Evolutionary conservation across 2,113 vertebrate species (phyloP).

Genomic region (Dasyprocta punctata): DNA sequence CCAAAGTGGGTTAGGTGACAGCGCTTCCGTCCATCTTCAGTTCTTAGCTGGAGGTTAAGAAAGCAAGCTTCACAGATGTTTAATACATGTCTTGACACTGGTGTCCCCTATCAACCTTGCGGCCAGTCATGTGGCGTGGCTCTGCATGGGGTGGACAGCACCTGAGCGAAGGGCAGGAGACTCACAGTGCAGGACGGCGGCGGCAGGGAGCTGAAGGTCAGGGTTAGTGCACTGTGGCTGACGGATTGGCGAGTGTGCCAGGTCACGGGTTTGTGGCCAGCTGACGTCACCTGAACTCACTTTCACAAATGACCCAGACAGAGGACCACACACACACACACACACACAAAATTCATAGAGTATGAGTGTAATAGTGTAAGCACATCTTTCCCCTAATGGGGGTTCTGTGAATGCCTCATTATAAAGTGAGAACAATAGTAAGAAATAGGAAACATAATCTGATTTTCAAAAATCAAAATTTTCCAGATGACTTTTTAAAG

Average conservation of each 20-base stretch:
- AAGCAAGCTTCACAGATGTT: not conserved
- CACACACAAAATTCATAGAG: not conserved
- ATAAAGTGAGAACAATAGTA: not conserved
- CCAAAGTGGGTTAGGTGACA: not conserved
- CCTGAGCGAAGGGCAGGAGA: not conserved
- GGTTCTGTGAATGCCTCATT: not conserved
- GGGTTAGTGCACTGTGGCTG: not conserved
- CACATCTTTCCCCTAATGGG: not conserved
- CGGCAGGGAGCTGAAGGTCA: not conserved
- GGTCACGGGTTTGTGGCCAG: not conserved
- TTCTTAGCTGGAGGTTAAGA: not conserved
- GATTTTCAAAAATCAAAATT: not conserved
- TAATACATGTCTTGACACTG: not conserved
- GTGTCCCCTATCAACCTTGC: not conserved
- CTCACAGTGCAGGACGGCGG: not conserved
- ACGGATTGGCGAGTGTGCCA: not conserved
- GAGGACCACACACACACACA: not conserved
- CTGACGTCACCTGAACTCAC: not conserved
- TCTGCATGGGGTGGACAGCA: not conserved
- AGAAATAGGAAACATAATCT: not conserved
- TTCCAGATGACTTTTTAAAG: not conserved
- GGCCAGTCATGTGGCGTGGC: no score
- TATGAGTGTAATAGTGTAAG: not conserved
- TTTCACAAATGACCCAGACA: conserved; percentile 11
- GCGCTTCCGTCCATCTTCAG: not conserved